Percentiles rank a stretch among this genome's conserved stretches.
phyloP scores from a whole-genome alignment of 2,888 invertebrate genomes.

The Bugula neritina region DNA sequence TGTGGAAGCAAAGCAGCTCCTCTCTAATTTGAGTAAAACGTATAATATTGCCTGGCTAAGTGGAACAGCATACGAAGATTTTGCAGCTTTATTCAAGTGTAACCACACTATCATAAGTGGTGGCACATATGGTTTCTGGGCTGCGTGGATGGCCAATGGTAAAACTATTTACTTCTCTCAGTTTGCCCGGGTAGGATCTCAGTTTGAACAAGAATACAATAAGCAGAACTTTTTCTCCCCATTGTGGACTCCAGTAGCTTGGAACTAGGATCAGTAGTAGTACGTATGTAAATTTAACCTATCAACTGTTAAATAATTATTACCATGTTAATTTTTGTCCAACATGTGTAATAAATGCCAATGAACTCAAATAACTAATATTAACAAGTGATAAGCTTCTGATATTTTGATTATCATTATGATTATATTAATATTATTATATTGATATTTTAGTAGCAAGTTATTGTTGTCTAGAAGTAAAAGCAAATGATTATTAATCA shows the following conservation, averaged over 20 bases:
- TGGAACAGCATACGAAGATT: conserved; percentile 12
- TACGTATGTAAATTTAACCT: no score
- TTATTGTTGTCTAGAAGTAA: no score
- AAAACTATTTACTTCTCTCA: conserved; percentile 2
- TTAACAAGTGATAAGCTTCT: no score
- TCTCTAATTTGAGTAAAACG: not conserved
- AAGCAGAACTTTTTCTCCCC: not conserved
- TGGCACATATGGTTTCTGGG: conserved; percentile 21
- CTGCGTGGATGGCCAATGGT: conserved; percentile 1
- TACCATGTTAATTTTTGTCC: no score
- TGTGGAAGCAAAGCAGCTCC: not conserved
- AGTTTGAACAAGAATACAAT: not conserved
- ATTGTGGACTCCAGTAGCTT: not conserved
- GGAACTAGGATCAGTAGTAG: no score
- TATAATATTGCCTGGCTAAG: not conserved
- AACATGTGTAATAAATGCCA: no score
- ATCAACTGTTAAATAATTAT: no score
- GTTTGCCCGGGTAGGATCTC: not conserved
- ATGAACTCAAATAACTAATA: no score
- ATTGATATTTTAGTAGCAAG: no score
- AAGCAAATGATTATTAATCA: no score
- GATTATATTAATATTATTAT: no score
- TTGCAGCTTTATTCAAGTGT: conserved; percentile 16
- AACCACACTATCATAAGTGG: conserved; percentile 21
- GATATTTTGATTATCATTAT: no score